phyloP scores from a whole-genome alignment of 2,113 vertebrate species.

The Ictalurus punctatus region DNA sequence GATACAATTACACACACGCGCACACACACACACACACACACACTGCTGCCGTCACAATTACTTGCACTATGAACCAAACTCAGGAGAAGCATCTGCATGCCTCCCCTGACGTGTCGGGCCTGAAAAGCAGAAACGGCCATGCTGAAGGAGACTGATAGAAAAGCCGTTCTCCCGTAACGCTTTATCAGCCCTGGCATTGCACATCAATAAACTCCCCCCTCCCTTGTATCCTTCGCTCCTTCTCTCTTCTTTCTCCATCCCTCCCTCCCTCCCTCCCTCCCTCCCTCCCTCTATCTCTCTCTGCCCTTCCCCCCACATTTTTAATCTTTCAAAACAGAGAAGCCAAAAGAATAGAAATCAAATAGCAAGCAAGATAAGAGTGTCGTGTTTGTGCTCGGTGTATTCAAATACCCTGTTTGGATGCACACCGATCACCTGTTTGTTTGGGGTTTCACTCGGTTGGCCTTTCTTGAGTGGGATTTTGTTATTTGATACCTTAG shows the following conservation, averaged over 20 bases:
- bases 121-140: constrained; percentile 70
- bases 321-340: constrained; percentile 73
- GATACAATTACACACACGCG: background rate
- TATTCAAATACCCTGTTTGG: constrained; percentile 35
- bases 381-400: constrained; percentile 37
- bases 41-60: constrained; percentile 62
- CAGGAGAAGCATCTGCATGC: constrained; percentile 64
- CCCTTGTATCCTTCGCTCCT: constrained; percentile 12
- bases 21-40: constrained; percentile 17
- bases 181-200: constrained; percentile 73
- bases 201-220: constrained; percentile 70
- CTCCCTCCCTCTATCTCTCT: constrained; percentile 43
- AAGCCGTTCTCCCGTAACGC: constrained; percentile 66
- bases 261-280: constrained; percentile 41
- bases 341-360: constrained; percentile 65
- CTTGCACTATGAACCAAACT: constrained; percentile 71
- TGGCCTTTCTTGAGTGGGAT: constrained; percentile 30
- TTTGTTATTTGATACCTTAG: constrained; percentile 41
- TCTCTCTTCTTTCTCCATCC: constrained; percentile 28
- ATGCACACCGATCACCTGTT: constrained; percentile 35
- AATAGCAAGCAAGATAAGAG: constrained; percentile 53
- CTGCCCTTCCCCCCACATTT: constrained; percentile 62
- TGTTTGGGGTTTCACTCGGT: constrained; percentile 54
- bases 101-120: constrained; percentile 58
- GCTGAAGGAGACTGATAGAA: constrained; percentile 73